Base-by-base conservation (phyloP, 2,113 vertebrate species). In the Blennius ocellaris region DNA sequence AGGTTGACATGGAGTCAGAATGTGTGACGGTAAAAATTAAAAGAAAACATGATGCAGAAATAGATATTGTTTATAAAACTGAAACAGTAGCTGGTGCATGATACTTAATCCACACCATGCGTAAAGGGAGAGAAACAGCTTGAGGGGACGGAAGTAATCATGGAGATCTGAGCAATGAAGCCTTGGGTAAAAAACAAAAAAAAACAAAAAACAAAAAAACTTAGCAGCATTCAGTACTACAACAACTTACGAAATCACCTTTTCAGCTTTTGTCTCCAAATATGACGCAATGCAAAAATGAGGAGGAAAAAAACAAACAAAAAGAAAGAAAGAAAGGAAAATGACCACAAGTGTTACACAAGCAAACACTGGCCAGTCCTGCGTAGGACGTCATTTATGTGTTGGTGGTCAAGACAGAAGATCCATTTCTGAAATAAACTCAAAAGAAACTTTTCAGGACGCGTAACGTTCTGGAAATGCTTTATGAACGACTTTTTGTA, bases 211-310 rank as follows among this genome's bases (percentile, higher is more conserved):
- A n/a, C n/a, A n/a, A n/a, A 4, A 30, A 52, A 71, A 65, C 73
- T 64, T 49, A 76, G 66, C 37, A 79, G 76, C 67, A 85, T 82
- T 75, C 62, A 52, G 64, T 8, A 69, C 73, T 58, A 65, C 56
- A 69, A 74, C 61, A 86, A 85, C 66, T 61, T 49, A 86, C 8
- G 11, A 80, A 89, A 85, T 94, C 91, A 93, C 91, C 90, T 92
- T 93, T 90, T 92, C 88, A 81, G 86, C 89, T 85, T 93, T 92
- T 44, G 85, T 85, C 92, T 92, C 83, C 88, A 88, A 82, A 84
- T 85, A 54, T 81, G 85, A 88, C 57, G 81, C 43, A 83, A 89
- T 80, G 80, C 78, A 87, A 86, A 90, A 87, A 82, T 70, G 68
- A 76, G 50, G 58, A 87, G 59, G 76, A 49, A 80, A 84, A 89